A percentile compares a stretch with the other conserved stretches of the same genome.
phyloP scores from a whole-genome alignment of 2,797 vertebrate genomes.

The Allobates femoralis region DNA sequence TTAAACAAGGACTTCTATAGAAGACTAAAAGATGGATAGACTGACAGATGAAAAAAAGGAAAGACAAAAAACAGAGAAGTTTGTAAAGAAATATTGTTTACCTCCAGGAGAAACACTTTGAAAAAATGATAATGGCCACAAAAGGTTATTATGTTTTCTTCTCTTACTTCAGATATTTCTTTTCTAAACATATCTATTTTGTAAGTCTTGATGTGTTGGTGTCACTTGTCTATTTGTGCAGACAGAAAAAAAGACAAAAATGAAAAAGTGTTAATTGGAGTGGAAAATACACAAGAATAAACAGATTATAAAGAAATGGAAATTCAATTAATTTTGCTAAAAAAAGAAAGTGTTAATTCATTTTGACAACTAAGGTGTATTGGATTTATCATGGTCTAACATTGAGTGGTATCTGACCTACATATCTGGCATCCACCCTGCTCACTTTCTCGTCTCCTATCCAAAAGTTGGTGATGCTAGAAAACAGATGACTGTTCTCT shows the following conservation, averaged over 20 bases:
- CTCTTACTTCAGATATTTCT: neutral
- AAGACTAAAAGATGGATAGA: neutral
- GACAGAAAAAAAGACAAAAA: neutral
- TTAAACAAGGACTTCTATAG: neutral
- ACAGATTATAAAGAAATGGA: neutral
- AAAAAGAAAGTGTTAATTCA: neutral
- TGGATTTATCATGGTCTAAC: neutral
- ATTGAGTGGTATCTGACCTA: neutral
- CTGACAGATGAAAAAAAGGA: neutral
- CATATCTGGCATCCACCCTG: too few species aligned
- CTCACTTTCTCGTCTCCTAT: too few species aligned
- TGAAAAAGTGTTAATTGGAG: conserved; percentile 1
- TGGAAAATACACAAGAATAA: neutral
- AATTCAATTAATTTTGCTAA: too few species aligned
- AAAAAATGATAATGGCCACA: neutral
- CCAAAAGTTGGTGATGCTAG: too few species aligned
- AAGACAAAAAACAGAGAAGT: neutral
- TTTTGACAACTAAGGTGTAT: neutral
- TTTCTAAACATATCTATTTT: neutral
- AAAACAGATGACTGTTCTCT: too few species aligned
- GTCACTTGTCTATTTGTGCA: neutral
- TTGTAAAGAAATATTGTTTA: neutral
- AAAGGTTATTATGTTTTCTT: neutral
- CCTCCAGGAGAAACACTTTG: neutral
- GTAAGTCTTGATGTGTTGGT: neutral